A percentile compares a stretch with the other conserved stretches of the same genome.
Conservation (phyloP, 2,113 vertebrate genomes). For the Taurulus bubalis region DNA sequence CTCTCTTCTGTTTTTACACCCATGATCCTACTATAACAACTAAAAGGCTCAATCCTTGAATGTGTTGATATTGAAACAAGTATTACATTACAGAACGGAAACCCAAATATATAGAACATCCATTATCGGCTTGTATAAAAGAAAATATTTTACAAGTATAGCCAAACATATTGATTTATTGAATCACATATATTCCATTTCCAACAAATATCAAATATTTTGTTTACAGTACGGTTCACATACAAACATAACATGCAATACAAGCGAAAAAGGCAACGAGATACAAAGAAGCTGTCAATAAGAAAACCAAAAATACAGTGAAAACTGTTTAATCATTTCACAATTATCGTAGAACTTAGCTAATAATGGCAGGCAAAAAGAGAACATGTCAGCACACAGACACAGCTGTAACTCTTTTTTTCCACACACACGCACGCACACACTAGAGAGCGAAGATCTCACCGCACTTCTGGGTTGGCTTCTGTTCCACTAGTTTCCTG, state of each 20-base stretch:
- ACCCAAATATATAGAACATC: neutral
- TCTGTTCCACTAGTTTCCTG: conserved; percentile 21
- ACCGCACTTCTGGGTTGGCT: neutral
- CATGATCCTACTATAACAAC: neutral
- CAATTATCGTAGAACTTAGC: conserved; percentile 9
- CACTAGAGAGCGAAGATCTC: conserved; percentile 1
- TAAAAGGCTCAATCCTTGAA: neutral
- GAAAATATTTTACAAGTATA: conserved; percentile 23
- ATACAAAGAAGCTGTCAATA: conserved; percentile 37
- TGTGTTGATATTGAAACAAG: neutral
- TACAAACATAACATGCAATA: conserved; percentile 60
- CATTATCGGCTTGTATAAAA: neutral
- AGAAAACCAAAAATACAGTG: conserved; percentile 39
- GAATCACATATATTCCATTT: conserved; percentile 44
- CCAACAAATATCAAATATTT: conserved; percentile 12
- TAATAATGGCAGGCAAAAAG: conserved; percentile 39
- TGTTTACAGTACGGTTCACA: conserved; percentile 49
- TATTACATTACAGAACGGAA: neutral
- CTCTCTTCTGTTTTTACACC: neutral
- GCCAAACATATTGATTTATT: conserved; percentile 69
- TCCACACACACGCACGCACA: neutral
- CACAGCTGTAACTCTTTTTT: too few species aligned
- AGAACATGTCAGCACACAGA: conserved; percentile 28
- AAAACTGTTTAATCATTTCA: conserved; percentile 31
- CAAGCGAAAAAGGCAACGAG: conserved; percentile 56